Evolutionary conservation across 1,140 invertebrate species (phyloP).

Genomic region (Drosophila ohnishii): DNA sequence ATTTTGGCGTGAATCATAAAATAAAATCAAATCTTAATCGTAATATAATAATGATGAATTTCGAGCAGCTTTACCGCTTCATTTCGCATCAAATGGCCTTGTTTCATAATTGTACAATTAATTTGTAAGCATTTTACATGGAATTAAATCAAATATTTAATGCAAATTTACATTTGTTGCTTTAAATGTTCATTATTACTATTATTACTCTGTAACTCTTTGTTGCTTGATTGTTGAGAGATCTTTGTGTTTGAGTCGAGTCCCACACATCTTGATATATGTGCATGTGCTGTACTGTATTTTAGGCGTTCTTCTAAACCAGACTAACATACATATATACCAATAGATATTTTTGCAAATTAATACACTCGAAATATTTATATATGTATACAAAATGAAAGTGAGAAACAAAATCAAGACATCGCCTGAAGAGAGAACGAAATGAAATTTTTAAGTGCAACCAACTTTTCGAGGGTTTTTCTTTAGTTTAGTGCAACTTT

Average conservation of each 20-base stretch:
- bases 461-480: constrained; percentile 52
- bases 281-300: constrained; percentile 46
- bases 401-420: constrained; percentile 49
- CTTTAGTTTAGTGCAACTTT: constrained; percentile 54
- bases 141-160: constrained; percentile 78
- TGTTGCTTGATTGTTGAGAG: constrained; percentile 74
- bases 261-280: constrained; percentile 32
- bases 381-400: constrained; percentile 63
- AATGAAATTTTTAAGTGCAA: constrained; percentile 70
- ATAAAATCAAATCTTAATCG: constrained; percentile 21
- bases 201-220: constrained; percentile 65
- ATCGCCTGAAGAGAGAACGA: constrained; percentile 46
- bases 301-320: constrained; percentile 75
- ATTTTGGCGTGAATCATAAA: constrained; percentile 21
- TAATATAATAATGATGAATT: constrained; percentile 26
- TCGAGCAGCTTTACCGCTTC: constrained; percentile 43
- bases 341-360: constrained; percentile 81
- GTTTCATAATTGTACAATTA: constrained; percentile 78
- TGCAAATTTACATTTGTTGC: constrained; percentile 70
- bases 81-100: constrained; percentile 61
- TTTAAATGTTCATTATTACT: constrained; percentile 72
- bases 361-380: constrained; percentile 72
- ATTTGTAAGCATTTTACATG: constrained; percentile 75
- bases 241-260: constrained; percentile 37
- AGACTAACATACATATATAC: constrained; percentile 59